A percentile compares a stretch with the other conserved stretches of the same genome.
Conservation (phyloP, 2,113 vertebrate species). For the Pipa parva region DNA sequence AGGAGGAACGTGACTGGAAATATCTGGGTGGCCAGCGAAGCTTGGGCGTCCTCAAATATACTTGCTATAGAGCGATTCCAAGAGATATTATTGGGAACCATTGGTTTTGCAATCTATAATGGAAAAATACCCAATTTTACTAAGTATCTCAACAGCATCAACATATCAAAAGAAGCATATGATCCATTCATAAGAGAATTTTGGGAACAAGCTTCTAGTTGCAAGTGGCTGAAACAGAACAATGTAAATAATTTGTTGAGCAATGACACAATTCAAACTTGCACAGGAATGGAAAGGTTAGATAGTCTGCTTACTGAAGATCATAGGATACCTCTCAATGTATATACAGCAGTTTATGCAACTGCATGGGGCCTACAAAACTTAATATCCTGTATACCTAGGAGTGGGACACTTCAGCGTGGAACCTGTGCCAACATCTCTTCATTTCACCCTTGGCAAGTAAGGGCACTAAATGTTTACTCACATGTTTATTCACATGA, state of each 20-base stretch:
- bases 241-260: neutral
- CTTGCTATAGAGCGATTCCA: neutral
- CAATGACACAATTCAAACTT: neutral
- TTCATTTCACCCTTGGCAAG: constrained; percentile 21
- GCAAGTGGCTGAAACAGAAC: constrained; percentile 18
- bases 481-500: no score
- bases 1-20: constrained; percentile 18
- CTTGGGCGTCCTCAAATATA: neutral
- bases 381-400: neutral
- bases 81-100: neutral
- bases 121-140: neutral
- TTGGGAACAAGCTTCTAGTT: constrained; percentile 33
- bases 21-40: constrained; percentile 6
- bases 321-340: constrained; percentile 8
- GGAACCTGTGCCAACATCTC: neutral
- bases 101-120: neutral
- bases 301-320: neutral
- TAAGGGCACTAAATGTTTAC: no score
- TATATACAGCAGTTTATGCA: constrained; percentile 25
- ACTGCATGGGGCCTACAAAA: constrained; percentile 18
- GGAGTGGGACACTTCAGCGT: neutral
- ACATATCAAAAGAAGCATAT: neutral
- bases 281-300: constrained; percentile 21
- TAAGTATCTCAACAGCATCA: neutral
- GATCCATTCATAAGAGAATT: constrained; percentile 18